Evolutionary conservation across 2,888 invertebrate genomes (phyloP).

Genomic region (Kuschelorhynchus macadamiae): DNA sequence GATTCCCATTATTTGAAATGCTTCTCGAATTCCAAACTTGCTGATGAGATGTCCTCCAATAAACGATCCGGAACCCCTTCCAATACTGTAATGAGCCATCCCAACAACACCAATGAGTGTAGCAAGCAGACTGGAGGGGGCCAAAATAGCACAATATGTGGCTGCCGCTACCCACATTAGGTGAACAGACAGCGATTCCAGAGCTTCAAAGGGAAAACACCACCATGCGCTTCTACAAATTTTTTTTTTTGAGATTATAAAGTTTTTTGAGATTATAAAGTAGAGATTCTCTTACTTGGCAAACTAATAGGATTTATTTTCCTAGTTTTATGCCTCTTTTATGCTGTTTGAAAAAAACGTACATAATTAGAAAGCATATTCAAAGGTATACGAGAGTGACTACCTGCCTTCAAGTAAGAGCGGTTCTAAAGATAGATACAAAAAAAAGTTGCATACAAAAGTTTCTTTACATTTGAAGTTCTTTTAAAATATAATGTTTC

Average conservation of each 20-base stretch:
- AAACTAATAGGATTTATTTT: too few species aligned
- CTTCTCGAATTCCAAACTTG: constrained; percentile 81
- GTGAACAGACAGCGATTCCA: constrained; percentile 88
- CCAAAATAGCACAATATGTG: constrained; percentile 87
- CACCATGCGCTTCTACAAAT: constrained; percentile 84
- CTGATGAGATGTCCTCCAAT: constrained; percentile 84
- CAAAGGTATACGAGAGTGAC: too few species aligned
- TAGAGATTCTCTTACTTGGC: too few species aligned
- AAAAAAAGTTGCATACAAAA: too few species aligned
- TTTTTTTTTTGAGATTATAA: too few species aligned
- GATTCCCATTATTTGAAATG: constrained; percentile 85
- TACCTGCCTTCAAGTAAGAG: too few species aligned
- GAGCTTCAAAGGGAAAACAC: constrained; percentile 90
- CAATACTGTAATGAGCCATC: constrained; percentile 91
- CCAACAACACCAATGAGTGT: constrained; percentile 90
- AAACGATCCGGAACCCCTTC: constrained; percentile 86
- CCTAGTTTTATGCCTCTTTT: too few species aligned
- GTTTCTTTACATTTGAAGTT: too few species aligned
- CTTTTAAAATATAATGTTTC: too few species aligned
- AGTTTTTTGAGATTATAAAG: too few species aligned
- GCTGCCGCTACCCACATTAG: constrained; percentile 94
- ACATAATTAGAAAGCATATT: not conserved
- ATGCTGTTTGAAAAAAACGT: not conserved
- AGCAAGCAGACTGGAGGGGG: constrained; percentile 86
- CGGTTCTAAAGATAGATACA: too few species aligned